Conservation (phyloP, 2,113 vertebrate genomes). For the Tachysurus fulvidraco region DNA sequence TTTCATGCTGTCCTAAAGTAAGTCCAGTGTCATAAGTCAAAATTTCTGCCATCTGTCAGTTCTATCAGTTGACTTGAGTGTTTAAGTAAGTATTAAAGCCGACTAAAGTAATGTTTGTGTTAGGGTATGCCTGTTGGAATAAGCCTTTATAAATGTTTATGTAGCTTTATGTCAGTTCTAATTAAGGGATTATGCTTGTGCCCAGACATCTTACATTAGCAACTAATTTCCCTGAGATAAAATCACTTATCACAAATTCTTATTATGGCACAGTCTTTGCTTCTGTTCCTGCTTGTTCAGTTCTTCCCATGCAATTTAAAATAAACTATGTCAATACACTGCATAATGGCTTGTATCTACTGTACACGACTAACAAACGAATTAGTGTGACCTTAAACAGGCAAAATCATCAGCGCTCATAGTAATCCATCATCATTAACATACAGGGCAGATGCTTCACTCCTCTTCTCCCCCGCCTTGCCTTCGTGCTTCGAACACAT, state of each 20-base stretch:
- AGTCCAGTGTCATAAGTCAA: not conserved
- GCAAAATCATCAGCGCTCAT: slow-evolving; percentile 15
- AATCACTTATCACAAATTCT: not conserved
- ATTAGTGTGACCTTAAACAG: slow-evolving; percentile 58
- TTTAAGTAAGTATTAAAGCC: not conserved
- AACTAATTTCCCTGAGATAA: not conserved
- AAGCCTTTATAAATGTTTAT: not conserved
- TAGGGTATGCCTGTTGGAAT: not conserved
- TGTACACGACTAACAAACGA: slow-evolving; percentile 33
- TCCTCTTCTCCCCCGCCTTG: not conserved
- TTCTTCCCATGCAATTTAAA: not conserved
- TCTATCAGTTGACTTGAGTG: not conserved
- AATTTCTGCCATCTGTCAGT: not conserved
- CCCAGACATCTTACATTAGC: not conserved
- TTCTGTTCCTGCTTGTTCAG: not conserved
- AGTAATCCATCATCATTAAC: slow-evolving; percentile 58
- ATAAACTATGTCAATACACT: slow-evolving; percentile 7
- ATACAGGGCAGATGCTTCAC: slow-evolving; percentile 26
- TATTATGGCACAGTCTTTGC: not conserved
- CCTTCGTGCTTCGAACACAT: not conserved
- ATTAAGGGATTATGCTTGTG: not conserved
- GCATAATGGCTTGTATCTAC: slow-evolving; percentile 31
- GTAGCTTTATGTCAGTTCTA: not conserved
- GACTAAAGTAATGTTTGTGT: not conserved
- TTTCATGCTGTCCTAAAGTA: not conserved